Conservation (phyloP, 2,888 invertebrate genomes). For the Mesoligia furuncula region DNA sequence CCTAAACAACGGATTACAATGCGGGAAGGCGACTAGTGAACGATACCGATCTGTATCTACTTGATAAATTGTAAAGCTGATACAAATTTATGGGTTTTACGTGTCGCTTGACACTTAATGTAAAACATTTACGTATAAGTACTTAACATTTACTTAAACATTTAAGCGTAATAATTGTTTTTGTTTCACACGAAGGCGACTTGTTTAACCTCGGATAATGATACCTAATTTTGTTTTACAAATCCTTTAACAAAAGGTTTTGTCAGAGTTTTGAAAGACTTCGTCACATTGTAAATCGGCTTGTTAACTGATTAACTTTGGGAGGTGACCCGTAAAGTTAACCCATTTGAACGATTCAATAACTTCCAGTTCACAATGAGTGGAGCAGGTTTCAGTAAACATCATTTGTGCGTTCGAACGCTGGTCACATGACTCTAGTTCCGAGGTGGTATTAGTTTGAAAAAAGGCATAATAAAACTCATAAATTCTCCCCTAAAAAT, state of each 20-base stretch:
- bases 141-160: constrained; percentile 62
- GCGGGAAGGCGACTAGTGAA: constrained; percentile 82
- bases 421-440: constrained; percentile 69
- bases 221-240: constrained; percentile 63
- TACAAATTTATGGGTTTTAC: constrained; percentile 79
- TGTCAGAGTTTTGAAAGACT: constrained; percentile 53
- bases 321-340: constrained; percentile 52
- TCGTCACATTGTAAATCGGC: constrained; percentile 56
- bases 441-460: constrained; percentile 78
- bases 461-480: constrained; percentile 82
- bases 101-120: constrained; percentile 71
- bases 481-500: constrained; percentile 88
- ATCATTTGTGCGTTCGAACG: constrained; percentile 59
- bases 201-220: constrained; percentile 56
- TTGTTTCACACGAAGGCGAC: constrained; percentile 61
- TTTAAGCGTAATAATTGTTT: constrained; percentile 61
- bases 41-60: constrained; percentile 81
- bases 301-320: constrained; percentile 57
- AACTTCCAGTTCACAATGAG: constrained; percentile 47
- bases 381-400: constrained; percentile 58
- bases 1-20: constrained; percentile 90
- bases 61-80: constrained; percentile 84
- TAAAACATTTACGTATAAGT: constrained; percentile 63
- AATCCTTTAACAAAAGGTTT: constrained; percentile 58
- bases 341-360: constrained; percentile 51